phyloP scores from a whole-genome alignment of 2,113 vertebrate genomes.

The Notechis scutatus region DNA sequence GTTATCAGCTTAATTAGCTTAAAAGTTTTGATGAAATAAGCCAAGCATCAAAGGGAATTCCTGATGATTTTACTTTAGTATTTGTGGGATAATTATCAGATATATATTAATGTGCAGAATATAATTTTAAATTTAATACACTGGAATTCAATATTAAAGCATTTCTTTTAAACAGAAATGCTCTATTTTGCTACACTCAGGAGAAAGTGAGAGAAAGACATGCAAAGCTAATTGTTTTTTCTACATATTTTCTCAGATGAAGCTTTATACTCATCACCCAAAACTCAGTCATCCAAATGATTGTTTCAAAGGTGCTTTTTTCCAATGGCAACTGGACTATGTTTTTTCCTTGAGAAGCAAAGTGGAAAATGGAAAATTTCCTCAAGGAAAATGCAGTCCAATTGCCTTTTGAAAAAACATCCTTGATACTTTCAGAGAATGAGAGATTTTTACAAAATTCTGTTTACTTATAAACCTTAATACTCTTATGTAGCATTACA shows the following conservation, averaged over 20 bases:
- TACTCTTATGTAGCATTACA: not conserved
- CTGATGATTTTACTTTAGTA: constrained; percentile 50
- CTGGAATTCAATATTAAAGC: not conserved
- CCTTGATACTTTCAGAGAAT: not conserved
- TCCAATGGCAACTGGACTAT: not conserved
- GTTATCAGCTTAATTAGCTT: constrained; percentile 60
- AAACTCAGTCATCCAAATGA: not conserved
- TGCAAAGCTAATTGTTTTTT: not conserved
- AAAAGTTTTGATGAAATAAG: constrained; percentile 64
- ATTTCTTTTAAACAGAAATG: constrained; percentile 22
- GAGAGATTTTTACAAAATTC: not conserved
- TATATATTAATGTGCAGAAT: constrained; percentile 40
- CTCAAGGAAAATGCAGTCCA: not conserved
- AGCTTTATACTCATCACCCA: not conserved
- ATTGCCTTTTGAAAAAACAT: not conserved
- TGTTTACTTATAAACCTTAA: not conserved
- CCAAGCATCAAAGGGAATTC: constrained; percentile 61
- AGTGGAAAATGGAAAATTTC: not conserved
- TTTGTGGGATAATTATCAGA: constrained; percentile 44
- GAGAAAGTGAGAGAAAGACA: not conserved
- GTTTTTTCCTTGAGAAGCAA: not conserved
- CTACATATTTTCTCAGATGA: not conserved
- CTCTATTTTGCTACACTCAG: constrained; percentile 31
- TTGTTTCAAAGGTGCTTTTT: not conserved
- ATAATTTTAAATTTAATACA: constrained; percentile 33